Evolutionary conservation across 2,113 vertebrate genomes (phyloP).

Genomic region (Perognathus longimembris): DNA sequence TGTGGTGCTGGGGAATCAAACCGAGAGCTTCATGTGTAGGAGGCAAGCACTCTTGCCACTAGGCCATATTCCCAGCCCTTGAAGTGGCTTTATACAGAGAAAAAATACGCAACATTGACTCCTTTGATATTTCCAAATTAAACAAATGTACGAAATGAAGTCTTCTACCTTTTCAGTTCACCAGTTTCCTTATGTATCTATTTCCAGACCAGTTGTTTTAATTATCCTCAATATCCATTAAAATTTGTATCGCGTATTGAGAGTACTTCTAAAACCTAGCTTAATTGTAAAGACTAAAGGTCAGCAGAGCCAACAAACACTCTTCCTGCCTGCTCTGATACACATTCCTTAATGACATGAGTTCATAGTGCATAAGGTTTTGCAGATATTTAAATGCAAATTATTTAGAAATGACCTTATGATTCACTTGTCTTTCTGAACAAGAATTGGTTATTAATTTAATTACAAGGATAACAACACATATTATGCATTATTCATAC

Average conservation of each 20-base stretch:
- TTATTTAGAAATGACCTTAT: neutral
- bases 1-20: too few relatives aligned
- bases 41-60: too few relatives aligned
- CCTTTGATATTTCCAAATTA: neutral
- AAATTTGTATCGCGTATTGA: neutral
- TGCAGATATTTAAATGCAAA: slow-evolving; percentile 21
- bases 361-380: neutral
- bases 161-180: neutral
- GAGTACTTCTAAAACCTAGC: neutral
- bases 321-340: neutral
- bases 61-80: too few relatives aligned
- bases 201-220: slow-evolving; percentile 1
- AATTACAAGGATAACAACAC: neutral
- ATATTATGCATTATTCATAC: neutral
- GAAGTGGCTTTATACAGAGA: too few relatives aligned
- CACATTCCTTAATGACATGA: neutral
- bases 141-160: slow-evolving; percentile 3
- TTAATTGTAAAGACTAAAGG: neutral
- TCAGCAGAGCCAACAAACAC: neutral
- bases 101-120: neutral
- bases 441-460: neutral
- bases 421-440: slow-evolving; percentile 32
- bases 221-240: neutral
- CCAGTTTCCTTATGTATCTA: neutral
- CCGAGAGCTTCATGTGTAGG: too few relatives aligned